Percentiles rank a stretch among this genome's conserved stretches.
Evolutionary conservation across 1,140 invertebrate species (phyloP).

Genomic region (Charaxes varanes): DNA sequence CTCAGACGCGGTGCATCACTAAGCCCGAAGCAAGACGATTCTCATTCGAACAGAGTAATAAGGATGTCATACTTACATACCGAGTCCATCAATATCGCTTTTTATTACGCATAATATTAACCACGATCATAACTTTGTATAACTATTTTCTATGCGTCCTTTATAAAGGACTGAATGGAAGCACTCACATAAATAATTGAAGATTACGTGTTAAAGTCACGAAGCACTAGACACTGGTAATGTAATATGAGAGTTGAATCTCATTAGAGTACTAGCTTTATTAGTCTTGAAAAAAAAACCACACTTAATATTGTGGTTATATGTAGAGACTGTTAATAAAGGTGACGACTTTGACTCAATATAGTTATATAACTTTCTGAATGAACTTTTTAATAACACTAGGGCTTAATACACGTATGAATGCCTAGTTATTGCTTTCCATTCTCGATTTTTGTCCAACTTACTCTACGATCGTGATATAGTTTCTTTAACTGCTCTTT

Average conservation of each 20-base stretch:
- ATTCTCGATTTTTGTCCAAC: too few relatives aligned
- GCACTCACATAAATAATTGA: slow-evolving; percentile 15
- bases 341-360: too few relatives aligned
- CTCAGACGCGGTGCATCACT: not conserved
- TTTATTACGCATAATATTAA: slow-evolving; percentile 11
- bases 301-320: too few relatives aligned
- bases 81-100: slow-evolving; percentile 18
- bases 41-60: slow-evolving; percentile 32
- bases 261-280: slow-evolving; percentile 4
- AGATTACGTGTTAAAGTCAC: slow-evolving; percentile 16
- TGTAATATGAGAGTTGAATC: slow-evolving; percentile 12
- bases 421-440: too few relatives aligned
- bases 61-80: slow-evolving; percentile 24
- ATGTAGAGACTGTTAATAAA: too few relatives aligned
- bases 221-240: slow-evolving; percentile 8
- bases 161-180: slow-evolving; percentile 11
- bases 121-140: slow-evolving; percentile 5
- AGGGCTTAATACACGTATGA: too few relatives aligned
- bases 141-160: slow-evolving; percentile 9
- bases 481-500: too few relatives aligned
- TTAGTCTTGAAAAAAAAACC: slow-evolving; percentile 7
- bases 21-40: slow-evolving; percentile 10
- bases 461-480: too few relatives aligned
- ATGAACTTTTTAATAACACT: too few relatives aligned
- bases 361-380: too few relatives aligned